A percentile compares a stretch with the other conserved stretches of the same genome.
Evolutionary conservation across 2,797 vertebrate genomes (phyloP).

Genomic region (Helarctos malayanus): DNA sequence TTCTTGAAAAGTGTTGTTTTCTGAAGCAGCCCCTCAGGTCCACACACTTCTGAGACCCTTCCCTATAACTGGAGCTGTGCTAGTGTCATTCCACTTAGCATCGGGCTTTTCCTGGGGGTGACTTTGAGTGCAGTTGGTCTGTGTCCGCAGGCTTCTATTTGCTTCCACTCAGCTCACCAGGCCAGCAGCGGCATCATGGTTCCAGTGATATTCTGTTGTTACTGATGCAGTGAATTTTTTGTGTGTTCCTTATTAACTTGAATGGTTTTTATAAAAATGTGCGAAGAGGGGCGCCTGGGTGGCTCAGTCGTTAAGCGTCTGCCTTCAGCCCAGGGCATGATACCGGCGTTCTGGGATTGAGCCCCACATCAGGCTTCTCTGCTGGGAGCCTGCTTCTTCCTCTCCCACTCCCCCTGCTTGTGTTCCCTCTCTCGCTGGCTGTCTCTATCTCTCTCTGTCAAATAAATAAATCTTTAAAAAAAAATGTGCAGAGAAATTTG

Average conservation of each 20-base stretch:
- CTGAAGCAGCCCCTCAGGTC: neutral
- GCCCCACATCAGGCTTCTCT: no score
- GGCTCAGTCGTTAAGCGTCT: no score
- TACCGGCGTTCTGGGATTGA: no score
- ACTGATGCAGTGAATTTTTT: neutral
- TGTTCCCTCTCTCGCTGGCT: no score
- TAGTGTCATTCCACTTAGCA: neutral
- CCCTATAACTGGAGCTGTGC: neutral
- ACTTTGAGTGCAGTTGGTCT: neutral
- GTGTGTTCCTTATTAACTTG: neutral
- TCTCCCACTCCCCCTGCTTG: no score
- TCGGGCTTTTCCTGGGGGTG: neutral
- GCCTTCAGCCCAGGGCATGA: no score
- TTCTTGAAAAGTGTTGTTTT: neutral
- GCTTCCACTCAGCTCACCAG: neutral
- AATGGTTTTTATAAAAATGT: neutral
- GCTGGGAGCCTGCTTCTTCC: no score
- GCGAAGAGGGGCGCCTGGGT: neutral
- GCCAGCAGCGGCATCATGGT: rapidly evolving
- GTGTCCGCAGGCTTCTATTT: neutral
- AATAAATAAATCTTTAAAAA: no score
- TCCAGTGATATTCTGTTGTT: neutral
- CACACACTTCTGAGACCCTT: neutral
- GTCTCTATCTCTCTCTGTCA: no score
- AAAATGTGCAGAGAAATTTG: neutral